Evolutionary conservation across 2,797 vertebrate genomes (phyloP).

Genomic region (Peromyscus nudipes): DNA sequence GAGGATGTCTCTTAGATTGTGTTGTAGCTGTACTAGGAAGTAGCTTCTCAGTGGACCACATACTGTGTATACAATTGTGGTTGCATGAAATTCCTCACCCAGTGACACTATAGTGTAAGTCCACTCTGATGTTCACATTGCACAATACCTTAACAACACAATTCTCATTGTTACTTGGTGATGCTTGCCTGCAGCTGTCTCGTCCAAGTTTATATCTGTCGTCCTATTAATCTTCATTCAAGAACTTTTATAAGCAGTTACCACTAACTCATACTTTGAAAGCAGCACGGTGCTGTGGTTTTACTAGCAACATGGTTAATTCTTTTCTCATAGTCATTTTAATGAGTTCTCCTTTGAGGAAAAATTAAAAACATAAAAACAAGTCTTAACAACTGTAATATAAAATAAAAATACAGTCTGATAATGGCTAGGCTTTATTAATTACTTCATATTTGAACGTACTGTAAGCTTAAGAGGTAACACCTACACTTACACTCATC

Average conservation of each 20-base stretch:
- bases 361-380: not conserved
- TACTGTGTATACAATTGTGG: too few relatives aligned
- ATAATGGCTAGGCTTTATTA: not conserved
- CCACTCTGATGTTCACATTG: not conserved
- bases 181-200: not conserved
- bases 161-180: not conserved
- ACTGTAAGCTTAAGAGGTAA: not conserved
- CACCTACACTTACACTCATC: not conserved
- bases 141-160: not conserved
- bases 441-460: not conserved
- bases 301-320: not conserved
- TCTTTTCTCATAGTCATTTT: not conserved
- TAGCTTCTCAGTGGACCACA: not conserved
- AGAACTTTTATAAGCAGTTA: not conserved
- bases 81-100: not conserved
- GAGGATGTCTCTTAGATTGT: not conserved
- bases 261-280: not conserved
- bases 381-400: not conserved
- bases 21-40: not conserved
- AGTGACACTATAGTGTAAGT: not conserved
- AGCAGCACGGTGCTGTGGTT: not conserved
- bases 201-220: not conserved
- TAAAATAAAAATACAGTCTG: not conserved
- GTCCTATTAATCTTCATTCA: not conserved
- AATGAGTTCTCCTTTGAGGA: not conserved